phyloP scores from a whole-genome alignment of 2,797 vertebrate genomes.

The Rhinatrema bivittatum region DNA sequence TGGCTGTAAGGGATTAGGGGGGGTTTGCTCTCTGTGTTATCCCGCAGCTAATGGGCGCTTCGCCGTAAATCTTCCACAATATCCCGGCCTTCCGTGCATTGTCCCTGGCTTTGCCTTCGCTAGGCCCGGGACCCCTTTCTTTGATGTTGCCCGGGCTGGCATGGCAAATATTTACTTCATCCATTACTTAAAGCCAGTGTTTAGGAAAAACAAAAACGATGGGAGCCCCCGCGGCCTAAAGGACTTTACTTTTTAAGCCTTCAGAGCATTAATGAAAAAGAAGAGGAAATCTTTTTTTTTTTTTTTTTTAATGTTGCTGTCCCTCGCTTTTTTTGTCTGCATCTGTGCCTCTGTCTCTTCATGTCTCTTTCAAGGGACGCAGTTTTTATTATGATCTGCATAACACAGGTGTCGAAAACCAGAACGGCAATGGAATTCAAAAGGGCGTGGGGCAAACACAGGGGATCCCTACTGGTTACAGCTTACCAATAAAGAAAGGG shows the following conservation, averaged over 20 bases:
- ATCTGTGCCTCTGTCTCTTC: no score
- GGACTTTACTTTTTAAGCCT: not conserved
- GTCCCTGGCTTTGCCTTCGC: not conserved
- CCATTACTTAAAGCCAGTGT: not conserved
- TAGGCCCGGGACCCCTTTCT: not conserved
- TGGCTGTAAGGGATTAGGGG: not conserved
- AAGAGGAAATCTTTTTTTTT: no score
- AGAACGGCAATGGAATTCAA: no score
- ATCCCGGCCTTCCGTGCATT: not conserved
- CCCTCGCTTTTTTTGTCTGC: no score
- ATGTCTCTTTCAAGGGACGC: no score
- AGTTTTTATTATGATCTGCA: no score
- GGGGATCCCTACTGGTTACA: no score
- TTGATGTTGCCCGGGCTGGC: not conserved
- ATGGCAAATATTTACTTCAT: not conserved
- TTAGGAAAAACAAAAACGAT: not conserved
- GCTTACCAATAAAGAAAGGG: no score
- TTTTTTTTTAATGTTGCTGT: no score
- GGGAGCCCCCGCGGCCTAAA: no score
- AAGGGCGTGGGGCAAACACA: no score
- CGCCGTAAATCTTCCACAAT: not conserved
- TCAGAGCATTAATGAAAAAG: not conserved
- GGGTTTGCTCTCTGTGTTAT: not conserved
- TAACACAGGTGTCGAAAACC: no score
- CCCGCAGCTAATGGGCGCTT: accelerated